phyloP scores from a whole-genome alignment of 2,113 vertebrate species.

The Scomber scombrus region DNA sequence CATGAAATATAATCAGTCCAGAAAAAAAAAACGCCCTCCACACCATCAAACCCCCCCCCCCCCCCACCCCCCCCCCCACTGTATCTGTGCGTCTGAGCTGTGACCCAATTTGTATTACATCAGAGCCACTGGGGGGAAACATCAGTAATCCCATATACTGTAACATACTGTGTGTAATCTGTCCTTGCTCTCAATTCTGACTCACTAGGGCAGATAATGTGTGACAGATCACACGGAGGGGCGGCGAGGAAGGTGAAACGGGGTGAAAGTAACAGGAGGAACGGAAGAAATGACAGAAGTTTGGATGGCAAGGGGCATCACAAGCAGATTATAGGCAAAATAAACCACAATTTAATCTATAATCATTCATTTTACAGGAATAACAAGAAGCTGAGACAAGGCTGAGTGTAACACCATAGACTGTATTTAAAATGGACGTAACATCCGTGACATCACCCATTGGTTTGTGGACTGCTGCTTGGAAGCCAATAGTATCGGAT shows the following conservation, averaged over 20 bases:
- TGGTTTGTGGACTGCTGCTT: too few relatives aligned
- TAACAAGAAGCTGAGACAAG: not conserved
- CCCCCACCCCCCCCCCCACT: too few relatives aligned
- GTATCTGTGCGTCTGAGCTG: slow-evolving; percentile 36
- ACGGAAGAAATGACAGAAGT: too few relatives aligned
- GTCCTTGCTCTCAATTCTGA: slow-evolving; percentile 45
- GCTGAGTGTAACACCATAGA: too few relatives aligned
- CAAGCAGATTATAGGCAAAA: not conserved
- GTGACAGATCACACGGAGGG: not conserved
- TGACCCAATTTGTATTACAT: slow-evolving; percentile 53
- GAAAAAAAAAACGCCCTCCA: not conserved
- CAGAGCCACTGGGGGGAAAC: slow-evolving; percentile 42
- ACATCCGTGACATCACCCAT: too few relatives aligned
- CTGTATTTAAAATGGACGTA: too few relatives aligned
- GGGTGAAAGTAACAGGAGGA: not conserved
- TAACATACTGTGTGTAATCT: slow-evolving; percentile 53
- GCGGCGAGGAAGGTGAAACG: not conserved
- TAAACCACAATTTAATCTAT: not conserved
- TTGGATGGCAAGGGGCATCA: not conserved
- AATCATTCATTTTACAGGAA: not conserved
- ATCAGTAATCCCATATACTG: slow-evolving; percentile 53
- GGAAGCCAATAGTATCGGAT: too few relatives aligned
- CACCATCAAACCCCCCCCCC: not conserved
- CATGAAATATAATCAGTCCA: slow-evolving; percentile 15
- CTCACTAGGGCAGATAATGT: not conserved